Evolutionary conservation across 2,888 invertebrate species (phyloP).

Genomic region (Polyommatus icarus): DNA sequence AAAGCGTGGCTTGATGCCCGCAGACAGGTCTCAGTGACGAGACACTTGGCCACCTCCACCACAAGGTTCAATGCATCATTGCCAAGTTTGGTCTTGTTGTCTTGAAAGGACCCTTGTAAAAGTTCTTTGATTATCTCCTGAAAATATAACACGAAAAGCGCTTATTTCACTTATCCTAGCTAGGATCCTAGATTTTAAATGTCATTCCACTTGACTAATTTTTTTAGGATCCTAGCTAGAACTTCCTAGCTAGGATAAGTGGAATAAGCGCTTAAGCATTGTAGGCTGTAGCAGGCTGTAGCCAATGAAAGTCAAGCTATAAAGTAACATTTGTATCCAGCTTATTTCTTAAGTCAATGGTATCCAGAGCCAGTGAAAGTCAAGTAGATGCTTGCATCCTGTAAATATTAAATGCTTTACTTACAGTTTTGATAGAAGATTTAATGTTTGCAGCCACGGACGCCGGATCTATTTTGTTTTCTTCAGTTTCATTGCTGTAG

Average conservation of each 20-base stretch:
- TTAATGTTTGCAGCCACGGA: conserved; percentile 61
- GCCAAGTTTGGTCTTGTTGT: conserved; percentile 78
- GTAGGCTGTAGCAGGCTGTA: too few species aligned
- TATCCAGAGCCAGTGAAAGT: too few species aligned
- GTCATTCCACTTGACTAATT: too few species aligned
- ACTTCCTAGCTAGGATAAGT: too few species aligned
- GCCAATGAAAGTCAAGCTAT: not conserved
- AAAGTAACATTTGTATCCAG: too few species aligned
- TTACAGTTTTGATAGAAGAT: conserved; percentile 60
- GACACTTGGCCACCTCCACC: conserved; percentile 72
- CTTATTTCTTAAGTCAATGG: too few species aligned
- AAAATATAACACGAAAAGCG: conserved; percentile 13
- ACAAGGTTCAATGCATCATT: conserved; percentile 78
- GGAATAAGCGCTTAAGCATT: too few species aligned
- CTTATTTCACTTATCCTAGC: too few species aligned
- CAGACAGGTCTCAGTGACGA: conserved; percentile 78
- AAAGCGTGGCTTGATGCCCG: conserved; percentile 76
- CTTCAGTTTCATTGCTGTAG: conserved; percentile 45
- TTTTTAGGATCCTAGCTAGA: too few species aligned
- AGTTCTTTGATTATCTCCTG: conserved; percentile 79
- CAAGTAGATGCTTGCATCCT: not conserved
- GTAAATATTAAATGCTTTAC: conserved; percentile 34
- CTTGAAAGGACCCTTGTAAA: conserved; percentile 73
- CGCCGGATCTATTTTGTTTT: conserved; percentile 61
- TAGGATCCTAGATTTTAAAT: too few species aligned